These are phyloP conservation scores for Drosophila ezoana DNA, from an alignment of 2,888 invertebrate genomes.

Conservation along the genomic window DNA sequence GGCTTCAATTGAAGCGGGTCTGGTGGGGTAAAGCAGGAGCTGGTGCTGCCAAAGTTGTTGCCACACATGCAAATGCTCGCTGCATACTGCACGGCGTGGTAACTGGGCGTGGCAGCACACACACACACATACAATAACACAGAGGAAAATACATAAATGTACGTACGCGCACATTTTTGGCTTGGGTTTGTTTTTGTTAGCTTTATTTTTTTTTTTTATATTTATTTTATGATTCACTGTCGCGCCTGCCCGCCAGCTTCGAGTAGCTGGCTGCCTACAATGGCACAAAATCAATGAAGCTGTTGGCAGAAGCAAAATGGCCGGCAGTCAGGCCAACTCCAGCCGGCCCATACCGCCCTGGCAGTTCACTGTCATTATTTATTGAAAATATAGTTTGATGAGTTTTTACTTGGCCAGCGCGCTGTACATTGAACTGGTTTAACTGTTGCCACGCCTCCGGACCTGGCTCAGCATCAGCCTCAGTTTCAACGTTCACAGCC, in stretches of 20 bases:
- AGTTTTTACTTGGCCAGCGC: conserved; percentile 65
- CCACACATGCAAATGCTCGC: conserved; percentile 56
- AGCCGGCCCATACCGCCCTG: not conserved
- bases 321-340: conserved; percentile 8
- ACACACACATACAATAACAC: not conserved
- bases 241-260: conserved; percentile 39
- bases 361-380: conserved; percentile 63
- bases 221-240: conserved; percentile 55
- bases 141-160: conserved; percentile 8
- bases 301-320: conserved; percentile 33
- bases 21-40: not conserved
- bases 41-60: conserved; percentile 8
- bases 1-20: conserved; percentile 21
- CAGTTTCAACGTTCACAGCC: not conserved
- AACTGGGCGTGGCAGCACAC: conserved; percentile 49
- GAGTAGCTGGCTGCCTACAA: conserved; percentile 38
- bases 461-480: not conserved
- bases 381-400: conserved; percentile 81
- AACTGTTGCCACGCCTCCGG: conserved; percentile 24
- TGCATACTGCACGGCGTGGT: conserved; percentile 32
- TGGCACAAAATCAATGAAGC: conserved; percentile 77
- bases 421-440: conserved; percentile 46
- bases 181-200: conserved; percentile 8
- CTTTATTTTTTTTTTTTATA: conserved; percentile 37
- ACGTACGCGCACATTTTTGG: conserved; percentile 11